Evolutionary conservation across 2,797 vertebrate species (phyloP).

Genomic region (Rhinatrema bivittatum): DNA sequence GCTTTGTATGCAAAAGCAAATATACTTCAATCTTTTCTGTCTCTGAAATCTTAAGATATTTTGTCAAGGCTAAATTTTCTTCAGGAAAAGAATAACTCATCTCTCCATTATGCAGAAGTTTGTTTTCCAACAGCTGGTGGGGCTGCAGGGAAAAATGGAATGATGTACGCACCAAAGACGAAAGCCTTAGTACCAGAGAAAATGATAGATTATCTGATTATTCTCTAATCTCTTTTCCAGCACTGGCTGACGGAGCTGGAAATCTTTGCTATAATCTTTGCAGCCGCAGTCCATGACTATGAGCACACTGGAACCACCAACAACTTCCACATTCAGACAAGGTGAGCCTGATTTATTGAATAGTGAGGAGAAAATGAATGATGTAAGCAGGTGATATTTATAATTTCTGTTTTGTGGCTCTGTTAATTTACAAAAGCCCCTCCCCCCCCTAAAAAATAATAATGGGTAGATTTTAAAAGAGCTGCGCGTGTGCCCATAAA

Average conservation of each 20-base stretch:
- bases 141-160: slow-evolving; percentile 10
- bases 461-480: too few relatives aligned
- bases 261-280: slow-evolving; percentile 91
- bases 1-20: too few relatives aligned
- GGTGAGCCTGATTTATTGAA: slow-evolving; percentile 46
- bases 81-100: background rate
- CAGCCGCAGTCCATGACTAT: slow-evolving; percentile 88
- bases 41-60: background rate
- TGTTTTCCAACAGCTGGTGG: slow-evolving; percentile 9
- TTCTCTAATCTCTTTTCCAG: slow-evolving; percentile 53
- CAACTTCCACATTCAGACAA: slow-evolving; percentile 95
- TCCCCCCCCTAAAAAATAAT: too few relatives aligned
- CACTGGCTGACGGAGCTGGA: slow-evolving; percentile 93
- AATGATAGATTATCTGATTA: slow-evolving; percentile 19
- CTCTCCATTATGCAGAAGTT: slow-evolving; percentile 2
- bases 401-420: too few relatives aligned
- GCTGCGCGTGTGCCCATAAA: too few relatives aligned
- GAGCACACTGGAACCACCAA: slow-evolving; percentile 95
- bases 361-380: background rate
- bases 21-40: background rate
- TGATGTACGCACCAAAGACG: slow-evolving; percentile 1
- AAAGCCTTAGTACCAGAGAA: slow-evolving; percentile 15
- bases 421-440: too few relatives aligned
- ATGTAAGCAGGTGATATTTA: background rate
- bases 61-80: background rate